Percentiles rank a stretch among this genome's conserved stretches.
phyloP scores from a whole-genome alignment of 2,888 invertebrate species.

The Galeopsomyia nigrocyanea region DNA sequence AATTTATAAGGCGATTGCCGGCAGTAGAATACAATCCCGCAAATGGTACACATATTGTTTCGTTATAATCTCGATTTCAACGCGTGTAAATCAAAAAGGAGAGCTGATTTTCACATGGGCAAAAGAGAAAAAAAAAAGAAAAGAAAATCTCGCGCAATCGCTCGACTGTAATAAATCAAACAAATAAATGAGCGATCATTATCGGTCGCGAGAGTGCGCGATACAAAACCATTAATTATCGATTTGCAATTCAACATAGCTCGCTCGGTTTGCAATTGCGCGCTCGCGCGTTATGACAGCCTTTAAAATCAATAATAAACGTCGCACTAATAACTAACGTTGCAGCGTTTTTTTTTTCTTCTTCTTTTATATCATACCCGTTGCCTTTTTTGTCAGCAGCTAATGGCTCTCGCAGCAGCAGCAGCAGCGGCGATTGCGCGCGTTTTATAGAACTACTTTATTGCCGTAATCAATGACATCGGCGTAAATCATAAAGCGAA shows the following conservation, averaged over 20 bases:
- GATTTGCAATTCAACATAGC: conserved; percentile 25
- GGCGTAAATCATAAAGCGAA: conserved; percentile 37
- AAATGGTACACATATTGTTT: conserved; percentile 2
- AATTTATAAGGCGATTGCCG: conserved; percentile 29
- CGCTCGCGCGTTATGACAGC: conserved; percentile 22
- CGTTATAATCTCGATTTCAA: neutral
- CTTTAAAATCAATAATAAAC: conserved; percentile 35
- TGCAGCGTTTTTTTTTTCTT: conserved; percentile 7
- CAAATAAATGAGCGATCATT: conserved; percentile 13
- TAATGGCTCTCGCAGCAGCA: no score
- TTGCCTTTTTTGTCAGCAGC: conserved; percentile 26
- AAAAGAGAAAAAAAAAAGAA: neutral
- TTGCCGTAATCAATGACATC: conserved; percentile 38
- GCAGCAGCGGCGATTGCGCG: conserved; percentile 7
- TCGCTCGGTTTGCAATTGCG: neutral
- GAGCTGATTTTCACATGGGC: neutral
- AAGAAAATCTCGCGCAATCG: conserved; percentile 6
- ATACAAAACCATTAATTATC: conserved; percentile 29
- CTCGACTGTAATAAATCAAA: conserved; percentile 19
- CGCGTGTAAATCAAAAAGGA: no score
- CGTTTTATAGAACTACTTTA: conserved; percentile 30
- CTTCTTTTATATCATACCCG: neutral
- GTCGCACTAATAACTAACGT: conserved; percentile 16
- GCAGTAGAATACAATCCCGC: conserved; percentile 5
- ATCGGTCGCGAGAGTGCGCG: neutral